Conservation (phyloP, 2,888 invertebrate genomes). For the Leucophora obtusa region DNA sequence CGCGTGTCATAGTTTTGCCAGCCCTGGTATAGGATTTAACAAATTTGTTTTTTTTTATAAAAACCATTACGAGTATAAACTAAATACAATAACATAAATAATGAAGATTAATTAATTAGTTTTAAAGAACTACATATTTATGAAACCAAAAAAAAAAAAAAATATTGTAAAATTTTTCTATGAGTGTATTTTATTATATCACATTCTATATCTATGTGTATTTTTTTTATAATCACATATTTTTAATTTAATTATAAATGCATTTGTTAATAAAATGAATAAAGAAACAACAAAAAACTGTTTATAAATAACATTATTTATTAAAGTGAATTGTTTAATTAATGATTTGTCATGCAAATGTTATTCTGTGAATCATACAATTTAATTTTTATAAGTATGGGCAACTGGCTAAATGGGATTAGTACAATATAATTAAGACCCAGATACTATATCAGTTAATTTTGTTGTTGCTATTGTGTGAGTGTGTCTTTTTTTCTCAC, state of each 20-base stretch:
- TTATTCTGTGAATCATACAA: constrained; percentile 48
- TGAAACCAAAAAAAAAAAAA: too few species aligned
- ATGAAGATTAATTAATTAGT: too few species aligned
- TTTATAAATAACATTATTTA: constrained; percentile 25
- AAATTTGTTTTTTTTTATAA: too few species aligned
- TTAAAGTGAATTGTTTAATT: constrained; percentile 41
- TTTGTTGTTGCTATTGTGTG: background rate
- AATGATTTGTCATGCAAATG: constrained; percentile 59
- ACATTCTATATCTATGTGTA: background rate
- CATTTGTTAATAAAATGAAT: constrained; percentile 34
- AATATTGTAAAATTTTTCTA: constrained; percentile 14
- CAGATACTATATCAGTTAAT: background rate
- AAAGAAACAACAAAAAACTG: background rate
- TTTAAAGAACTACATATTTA: too few species aligned
- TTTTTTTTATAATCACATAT: background rate
- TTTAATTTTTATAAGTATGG: background rate
- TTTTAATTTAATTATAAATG: constrained; percentile 49
- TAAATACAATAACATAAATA: too few species aligned
- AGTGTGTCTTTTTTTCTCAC: constrained; percentile 54
- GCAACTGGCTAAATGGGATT: constrained; percentile 8
- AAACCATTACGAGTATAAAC: too few species aligned
- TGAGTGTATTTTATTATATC: background rate
- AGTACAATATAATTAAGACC: background rate
- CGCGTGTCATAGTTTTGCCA: too few species aligned
- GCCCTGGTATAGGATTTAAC: too few species aligned